These are phyloP conservation scores for Phyllotis vaccarum DNA, from an alignment of 2,797 vertebrate genomes.

Conservation along the genomic window DNA sequence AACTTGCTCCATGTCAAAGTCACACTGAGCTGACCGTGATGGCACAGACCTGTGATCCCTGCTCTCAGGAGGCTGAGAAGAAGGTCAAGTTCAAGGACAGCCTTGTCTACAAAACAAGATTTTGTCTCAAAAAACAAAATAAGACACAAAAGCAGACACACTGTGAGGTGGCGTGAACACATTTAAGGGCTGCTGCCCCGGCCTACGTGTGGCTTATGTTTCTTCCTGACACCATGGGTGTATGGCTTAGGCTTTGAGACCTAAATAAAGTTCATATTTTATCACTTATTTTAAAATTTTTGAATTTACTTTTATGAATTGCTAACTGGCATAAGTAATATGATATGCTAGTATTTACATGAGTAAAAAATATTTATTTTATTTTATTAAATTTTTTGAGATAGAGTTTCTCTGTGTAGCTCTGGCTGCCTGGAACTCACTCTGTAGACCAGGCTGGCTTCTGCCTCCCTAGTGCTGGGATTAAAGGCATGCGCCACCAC, in stretches of 20 bases:
- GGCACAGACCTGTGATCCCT: background rate
- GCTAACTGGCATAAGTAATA: background rate
- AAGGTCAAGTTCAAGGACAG: background rate
- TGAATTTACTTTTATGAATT: background rate
- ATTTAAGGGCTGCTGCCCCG: background rate
- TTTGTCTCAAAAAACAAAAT: background rate
- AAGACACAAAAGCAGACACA: background rate
- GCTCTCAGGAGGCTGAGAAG: background rate
- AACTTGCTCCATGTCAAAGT: no score
- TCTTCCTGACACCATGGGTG: background rate
- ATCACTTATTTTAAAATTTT: slow-evolving; percentile 26
- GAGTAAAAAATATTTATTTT: background rate
- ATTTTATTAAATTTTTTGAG: no score
- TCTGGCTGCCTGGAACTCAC: no score
- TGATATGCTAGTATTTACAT: slow-evolving; percentile 1
- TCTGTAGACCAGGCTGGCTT: no score
- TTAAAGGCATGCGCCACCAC: no score
- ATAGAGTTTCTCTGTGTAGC: no score
- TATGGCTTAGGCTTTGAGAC: background rate
- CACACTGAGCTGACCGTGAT: background rate
- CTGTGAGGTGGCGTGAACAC: background rate
- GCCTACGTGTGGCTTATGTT: background rate
- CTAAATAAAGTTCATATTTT: background rate
- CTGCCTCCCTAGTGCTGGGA: no score
- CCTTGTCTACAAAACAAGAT: background rate